Evolutionary conservation across 1,140 invertebrate species (phyloP), one percentile per base, ranked within the genome.

Genomic region (Riptortus pedestris): DNA sequence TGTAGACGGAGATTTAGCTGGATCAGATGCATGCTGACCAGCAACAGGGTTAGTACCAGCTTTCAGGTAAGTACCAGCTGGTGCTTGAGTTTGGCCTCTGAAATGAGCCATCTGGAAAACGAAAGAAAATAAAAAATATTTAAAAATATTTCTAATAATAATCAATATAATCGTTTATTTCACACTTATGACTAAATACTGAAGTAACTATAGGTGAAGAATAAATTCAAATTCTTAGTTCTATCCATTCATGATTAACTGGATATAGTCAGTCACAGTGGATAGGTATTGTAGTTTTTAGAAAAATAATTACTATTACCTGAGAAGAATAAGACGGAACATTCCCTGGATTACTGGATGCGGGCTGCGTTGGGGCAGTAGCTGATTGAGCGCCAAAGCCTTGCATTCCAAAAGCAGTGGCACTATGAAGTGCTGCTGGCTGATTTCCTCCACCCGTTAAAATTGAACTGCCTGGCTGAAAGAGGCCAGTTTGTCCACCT

Each of bases 361-460:
- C 12, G 69, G 80, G 73, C 28, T 81, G 75, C 70, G 77, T 78
- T 2, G 66, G 78, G 76, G 75, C 75, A 12, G 79, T 79, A 14
- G 79, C 79, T 63, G 80, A 79, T 70, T 81, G 78, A 29, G 80
- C 82, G 55, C 79, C 78, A 69, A 81, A 83, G 43, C 79, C 81
- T 68, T 83, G 81, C 31, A 82, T 69, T 60, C 78, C 79, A 67
- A 79, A 80, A 62, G 72, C 78, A 28, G 71, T 77, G 59, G 79
- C 74, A 2, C 75, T 76, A 70, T 72, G 79, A 67, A 76, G 77
- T 64, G 77, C 72, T 61, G 78, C 77, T 64, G 74, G 78, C 9
- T 20, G 51, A 2, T 26, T 20, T 4, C 51, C 24, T 65, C 79
- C 73, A 64, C 77, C 74, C 48, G 79, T 78, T 60, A 79, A 78